phyloP scores from a whole-genome alignment of 1,140 invertebrate species.

The Bombus haemorrhoidalis region DNA sequence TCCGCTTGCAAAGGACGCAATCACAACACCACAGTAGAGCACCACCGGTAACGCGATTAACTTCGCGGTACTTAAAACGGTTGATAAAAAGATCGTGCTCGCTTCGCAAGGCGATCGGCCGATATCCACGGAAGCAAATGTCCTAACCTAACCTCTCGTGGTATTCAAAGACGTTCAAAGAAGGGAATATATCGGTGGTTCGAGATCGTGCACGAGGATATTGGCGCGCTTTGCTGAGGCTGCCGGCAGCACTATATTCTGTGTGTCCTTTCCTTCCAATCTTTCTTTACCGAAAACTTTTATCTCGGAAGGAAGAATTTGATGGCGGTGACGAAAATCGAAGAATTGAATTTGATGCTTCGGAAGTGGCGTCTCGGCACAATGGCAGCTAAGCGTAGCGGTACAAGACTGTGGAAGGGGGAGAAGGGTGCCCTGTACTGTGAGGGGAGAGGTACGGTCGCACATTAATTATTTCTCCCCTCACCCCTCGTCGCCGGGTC shows the following conservation, averaged over 20 bases:
- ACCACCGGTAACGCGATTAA: conserved; percentile 26
- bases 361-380: conserved; percentile 79
- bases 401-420: conserved; percentile 66
- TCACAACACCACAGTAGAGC: conserved; percentile 19
- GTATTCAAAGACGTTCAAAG: conserved; percentile 52
- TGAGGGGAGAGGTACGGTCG: conserved; percentile 71
- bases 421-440: conserved; percentile 50
- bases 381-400: conserved; percentile 78
- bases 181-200: conserved; percentile 14
- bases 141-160: conserved; percentile 70
- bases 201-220: conserved; percentile 22
- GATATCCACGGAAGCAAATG: conserved; percentile 66
- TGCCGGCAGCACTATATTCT: background rate
- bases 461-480: conserved; percentile 78
- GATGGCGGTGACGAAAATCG: conserved; percentile 49
- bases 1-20: conserved; percentile 1
- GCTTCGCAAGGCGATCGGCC: conserved; percentile 50
- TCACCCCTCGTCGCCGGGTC: conserved; percentile 64
- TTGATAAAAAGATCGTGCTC: conserved; percentile 36
- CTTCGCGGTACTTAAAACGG: conserved; percentile 14
- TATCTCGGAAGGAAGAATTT: conserved; percentile 24
- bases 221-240: conserved; percentile 37
- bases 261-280: background rate
- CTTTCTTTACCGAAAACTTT: conserved; percentile 5
- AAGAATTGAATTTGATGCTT: conserved; percentile 76